Conservation (phyloP, 2,113 vertebrate species). For the Pantherophis guttatus region DNA sequence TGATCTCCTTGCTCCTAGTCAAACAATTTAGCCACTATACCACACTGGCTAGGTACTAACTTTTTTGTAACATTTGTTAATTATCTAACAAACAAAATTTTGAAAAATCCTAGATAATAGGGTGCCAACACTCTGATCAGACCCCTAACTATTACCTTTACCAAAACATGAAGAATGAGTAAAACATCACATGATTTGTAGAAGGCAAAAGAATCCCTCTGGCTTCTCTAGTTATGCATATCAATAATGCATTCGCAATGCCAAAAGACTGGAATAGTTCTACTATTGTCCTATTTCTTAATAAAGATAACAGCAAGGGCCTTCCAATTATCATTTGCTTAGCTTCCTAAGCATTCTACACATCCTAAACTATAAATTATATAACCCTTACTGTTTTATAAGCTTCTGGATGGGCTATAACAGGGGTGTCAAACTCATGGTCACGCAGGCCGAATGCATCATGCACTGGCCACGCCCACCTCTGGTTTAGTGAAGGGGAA, state of each 20-base stretch:
- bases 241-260: background rate
- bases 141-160: background rate
- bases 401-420: background rate
- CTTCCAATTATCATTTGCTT: background rate
- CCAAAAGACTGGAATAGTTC: background rate
- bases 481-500: no score
- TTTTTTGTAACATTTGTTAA: background rate
- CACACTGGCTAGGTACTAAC: background rate
- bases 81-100: background rate
- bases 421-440: no score
- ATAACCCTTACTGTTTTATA: background rate
- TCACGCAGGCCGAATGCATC: accelerated
- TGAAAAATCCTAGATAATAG: background rate
- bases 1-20: background rate
- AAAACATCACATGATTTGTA: background rate
- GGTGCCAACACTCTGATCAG: background rate
- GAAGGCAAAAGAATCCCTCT: background rate
- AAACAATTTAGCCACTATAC: background rate
- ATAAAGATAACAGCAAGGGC: background rate
- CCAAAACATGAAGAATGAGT: background rate
- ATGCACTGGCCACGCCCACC: no score
- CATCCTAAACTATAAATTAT: background rate
- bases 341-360: background rate
- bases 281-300: background rate
- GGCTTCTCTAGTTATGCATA: background rate